These are phyloP conservation scores for Microcebus lehilahytsara DNA, from an alignment of 2,113 vertebrate species.

Conservation along the genomic window DNA sequence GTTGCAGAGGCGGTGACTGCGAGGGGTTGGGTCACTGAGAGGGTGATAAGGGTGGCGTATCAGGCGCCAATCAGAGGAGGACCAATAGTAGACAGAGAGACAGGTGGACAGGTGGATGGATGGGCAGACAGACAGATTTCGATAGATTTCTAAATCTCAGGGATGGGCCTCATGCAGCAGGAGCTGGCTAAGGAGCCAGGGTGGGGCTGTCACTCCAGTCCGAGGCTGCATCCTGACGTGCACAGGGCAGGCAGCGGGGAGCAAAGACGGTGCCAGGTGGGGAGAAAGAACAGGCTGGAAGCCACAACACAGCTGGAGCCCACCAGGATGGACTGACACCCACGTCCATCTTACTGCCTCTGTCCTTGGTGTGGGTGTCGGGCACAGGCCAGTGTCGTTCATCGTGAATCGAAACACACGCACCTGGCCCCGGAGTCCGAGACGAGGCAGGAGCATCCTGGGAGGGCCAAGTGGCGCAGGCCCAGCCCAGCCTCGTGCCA, in stretches of 20 bases:
- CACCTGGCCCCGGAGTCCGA: background rate
- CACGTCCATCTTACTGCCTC: background rate
- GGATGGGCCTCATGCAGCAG: background rate
- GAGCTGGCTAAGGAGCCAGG: background rate
- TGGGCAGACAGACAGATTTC: background rate
- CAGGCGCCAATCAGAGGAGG: background rate
- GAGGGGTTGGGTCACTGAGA: background rate
- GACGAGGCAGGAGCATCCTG: no score
- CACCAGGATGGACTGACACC: background rate
- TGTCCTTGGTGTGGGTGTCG: background rate
- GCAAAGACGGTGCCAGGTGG: background rate
- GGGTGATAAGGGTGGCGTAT: background rate
- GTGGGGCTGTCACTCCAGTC: background rate
- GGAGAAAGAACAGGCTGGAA: background rate
- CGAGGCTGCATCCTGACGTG: background rate
- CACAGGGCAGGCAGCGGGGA: background rate
- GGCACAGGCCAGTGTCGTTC: background rate
- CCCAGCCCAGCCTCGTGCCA: background rate
- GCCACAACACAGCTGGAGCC: no score
- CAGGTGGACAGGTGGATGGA: background rate
- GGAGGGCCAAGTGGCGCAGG: accelerated
- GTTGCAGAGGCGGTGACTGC: background rate
- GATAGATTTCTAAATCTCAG: background rate
- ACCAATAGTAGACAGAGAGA: background rate
- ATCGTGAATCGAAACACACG: background rate